Conservation (phyloP, 2,888 invertebrate genomes). For the Phorcus lineatus region DNA sequence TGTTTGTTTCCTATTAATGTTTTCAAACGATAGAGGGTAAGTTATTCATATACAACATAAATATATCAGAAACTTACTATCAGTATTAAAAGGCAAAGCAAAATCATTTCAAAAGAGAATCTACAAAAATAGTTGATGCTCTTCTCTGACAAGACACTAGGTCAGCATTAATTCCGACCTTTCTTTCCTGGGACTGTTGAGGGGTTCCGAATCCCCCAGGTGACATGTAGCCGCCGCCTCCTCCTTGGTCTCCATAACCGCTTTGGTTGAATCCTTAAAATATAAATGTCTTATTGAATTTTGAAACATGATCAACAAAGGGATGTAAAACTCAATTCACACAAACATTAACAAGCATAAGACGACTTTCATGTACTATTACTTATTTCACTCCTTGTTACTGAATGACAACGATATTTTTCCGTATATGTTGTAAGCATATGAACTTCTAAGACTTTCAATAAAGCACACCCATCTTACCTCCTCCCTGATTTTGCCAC, state of each 20-base stretch:
- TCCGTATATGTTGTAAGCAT: too few species aligned
- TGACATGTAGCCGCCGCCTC: constrained; percentile 55
- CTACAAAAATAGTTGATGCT: too few species aligned
- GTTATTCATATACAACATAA: not conserved
- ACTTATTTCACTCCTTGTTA: not conserved
- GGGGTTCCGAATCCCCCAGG: constrained; percentile 68
- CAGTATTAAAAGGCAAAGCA: too few species aligned
- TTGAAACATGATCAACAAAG: not conserved
- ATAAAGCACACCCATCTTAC: not conserved
- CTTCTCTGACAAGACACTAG: too few species aligned
- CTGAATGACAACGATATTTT: too few species aligned
- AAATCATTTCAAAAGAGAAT: too few species aligned
- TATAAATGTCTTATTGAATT: not conserved
- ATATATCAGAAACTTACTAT: too few species aligned
- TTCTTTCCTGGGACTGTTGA: constrained; percentile 60
- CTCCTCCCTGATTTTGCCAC: constrained; percentile 31
- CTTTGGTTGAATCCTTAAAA: constrained; percentile 37
- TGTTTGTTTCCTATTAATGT: too few species aligned
- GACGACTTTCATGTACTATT: not conserved
- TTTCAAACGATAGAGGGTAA: not conserved
- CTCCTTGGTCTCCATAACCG: constrained; percentile 43
- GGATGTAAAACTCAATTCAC: too few species aligned
- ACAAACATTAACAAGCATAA: too few species aligned
- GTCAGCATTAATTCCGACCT: constrained; percentile 39
- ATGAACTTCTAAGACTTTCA: too few species aligned